Conservation (phyloP, 2,888 invertebrate genomes). For the Argyresthia albistria region DNA sequence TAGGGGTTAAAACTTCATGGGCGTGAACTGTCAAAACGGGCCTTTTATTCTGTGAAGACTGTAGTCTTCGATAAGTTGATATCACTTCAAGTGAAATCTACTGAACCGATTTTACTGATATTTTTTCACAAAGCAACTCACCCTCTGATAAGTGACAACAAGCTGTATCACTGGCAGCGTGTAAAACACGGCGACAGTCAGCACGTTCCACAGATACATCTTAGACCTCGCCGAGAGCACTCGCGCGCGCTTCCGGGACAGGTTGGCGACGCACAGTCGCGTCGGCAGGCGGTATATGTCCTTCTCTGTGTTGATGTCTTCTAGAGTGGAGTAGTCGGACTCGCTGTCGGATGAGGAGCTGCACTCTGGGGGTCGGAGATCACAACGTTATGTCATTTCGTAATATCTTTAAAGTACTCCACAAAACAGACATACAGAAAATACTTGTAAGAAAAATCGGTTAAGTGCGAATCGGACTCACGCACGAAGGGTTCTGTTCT, state of each 20-base stretch:
- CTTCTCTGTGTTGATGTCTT: conserved; percentile 49
- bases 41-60: too few relatives aligned
- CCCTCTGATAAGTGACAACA: conserved; percentile 86
- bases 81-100: too few relatives aligned
- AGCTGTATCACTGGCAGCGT: conserved; percentile 89
- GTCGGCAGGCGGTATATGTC: conserved; percentile 45
- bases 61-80: too few relatives aligned
- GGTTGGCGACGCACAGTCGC: conserved; percentile 50
- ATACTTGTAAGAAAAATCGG: too few relatives aligned
- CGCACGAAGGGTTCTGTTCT: too few relatives aligned
- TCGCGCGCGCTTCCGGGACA: conserved; percentile 51
- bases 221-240: conserved; percentile 35
- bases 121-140: conserved; percentile 33
- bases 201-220: conserved; percentile 73
- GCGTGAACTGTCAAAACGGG: too few relatives aligned
- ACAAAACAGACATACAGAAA: too few relatives aligned
- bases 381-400: too few relatives aligned
- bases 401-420: too few relatives aligned
- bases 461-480: too few relatives aligned
- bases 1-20: too few relatives aligned
- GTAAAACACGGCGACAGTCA: conserved; percentile 89
- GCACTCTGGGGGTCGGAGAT: neutral
- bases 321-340: conserved; percentile 60
- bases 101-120: neutral
- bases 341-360: conserved; percentile 55